Percentiles rank a stretch among this genome's conserved stretches.
Evolutionary conservation across 2,888 invertebrate genomes (phyloP).

Genomic region (Eupithecia pulchellata): DNA sequence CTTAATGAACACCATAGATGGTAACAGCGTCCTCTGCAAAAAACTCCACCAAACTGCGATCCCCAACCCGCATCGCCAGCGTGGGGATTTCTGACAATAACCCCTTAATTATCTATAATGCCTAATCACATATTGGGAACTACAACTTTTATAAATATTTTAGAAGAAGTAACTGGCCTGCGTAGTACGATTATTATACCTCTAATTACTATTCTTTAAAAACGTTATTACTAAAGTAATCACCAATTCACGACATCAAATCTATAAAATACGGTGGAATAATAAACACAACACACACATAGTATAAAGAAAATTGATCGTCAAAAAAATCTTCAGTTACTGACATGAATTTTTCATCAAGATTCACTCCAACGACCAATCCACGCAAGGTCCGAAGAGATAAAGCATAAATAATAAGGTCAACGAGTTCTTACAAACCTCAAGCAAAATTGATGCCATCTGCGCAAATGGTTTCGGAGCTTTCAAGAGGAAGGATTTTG

Average conservation of each 20-base stretch:
- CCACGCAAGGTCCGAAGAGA: constrained; percentile 34
- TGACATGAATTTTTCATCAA: constrained; percentile 25
- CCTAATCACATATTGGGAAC: no score
- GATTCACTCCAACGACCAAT: constrained; percentile 27
- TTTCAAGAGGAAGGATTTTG: constrained; percentile 26
- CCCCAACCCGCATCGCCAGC: no score
- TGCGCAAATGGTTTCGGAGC: constrained; percentile 52
- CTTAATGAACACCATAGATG: no score
- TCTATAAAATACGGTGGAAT: background rate
- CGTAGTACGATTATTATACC: background rate
- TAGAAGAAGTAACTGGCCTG: background rate
- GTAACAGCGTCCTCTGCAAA: no score
- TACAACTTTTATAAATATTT: no score
- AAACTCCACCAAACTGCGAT: no score
- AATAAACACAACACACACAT: background rate
- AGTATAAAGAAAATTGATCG: constrained; percentile 12
- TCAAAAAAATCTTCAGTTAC: constrained; percentile 13
- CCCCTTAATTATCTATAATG: no score
- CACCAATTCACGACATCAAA: background rate
- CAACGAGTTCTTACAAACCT: constrained; percentile 46
- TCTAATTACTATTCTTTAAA: background rate
- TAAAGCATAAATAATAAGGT: constrained; percentile 48
- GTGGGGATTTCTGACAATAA: no score
- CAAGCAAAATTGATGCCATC: constrained; percentile 57
- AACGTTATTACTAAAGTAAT: background rate